Conservation (phyloP, 2,888 invertebrate species). For the Philereme transversata region DNA sequence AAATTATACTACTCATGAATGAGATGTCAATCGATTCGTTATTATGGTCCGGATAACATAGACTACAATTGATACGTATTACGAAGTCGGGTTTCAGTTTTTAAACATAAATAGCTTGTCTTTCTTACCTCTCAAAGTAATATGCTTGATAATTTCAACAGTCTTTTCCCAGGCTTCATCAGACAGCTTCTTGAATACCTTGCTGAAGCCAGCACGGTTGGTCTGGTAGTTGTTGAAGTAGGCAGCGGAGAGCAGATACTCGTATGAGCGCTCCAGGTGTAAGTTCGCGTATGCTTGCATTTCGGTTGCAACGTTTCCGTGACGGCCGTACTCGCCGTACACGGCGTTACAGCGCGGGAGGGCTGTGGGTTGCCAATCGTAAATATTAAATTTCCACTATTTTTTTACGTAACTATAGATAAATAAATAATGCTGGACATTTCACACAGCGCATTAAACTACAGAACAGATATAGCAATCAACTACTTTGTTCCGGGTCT, state of each 20-base stretch:
- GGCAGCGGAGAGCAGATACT: constrained; percentile 89
- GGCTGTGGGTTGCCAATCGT: constrained; percentile 44
- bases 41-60: no score
- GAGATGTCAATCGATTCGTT: no score
- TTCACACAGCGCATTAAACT: no score
- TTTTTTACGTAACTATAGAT: background rate
- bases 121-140: constrained; percentile 88
- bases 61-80: no score
- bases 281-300: constrained; percentile 84
- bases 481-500: no score
- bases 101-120: no score
- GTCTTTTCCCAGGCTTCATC: constrained; percentile 90
- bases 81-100: no score
- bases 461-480: no score
- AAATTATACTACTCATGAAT: no score
- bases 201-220: constrained; percentile 90
- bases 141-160: constrained; percentile 90
- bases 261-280: constrained; percentile 89
- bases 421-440: no score
- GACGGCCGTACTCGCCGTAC: constrained; percentile 84
- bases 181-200: constrained; percentile 88
- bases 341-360: constrained; percentile 86
- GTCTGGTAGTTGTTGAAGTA: constrained; percentile 91
- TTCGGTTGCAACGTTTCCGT: constrained; percentile 70
- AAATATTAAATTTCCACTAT: constrained; percentile 8